Evolutionary conservation across 1,140 invertebrate genomes (phyloP).

Genomic region (Drosophila pandora): DNA sequence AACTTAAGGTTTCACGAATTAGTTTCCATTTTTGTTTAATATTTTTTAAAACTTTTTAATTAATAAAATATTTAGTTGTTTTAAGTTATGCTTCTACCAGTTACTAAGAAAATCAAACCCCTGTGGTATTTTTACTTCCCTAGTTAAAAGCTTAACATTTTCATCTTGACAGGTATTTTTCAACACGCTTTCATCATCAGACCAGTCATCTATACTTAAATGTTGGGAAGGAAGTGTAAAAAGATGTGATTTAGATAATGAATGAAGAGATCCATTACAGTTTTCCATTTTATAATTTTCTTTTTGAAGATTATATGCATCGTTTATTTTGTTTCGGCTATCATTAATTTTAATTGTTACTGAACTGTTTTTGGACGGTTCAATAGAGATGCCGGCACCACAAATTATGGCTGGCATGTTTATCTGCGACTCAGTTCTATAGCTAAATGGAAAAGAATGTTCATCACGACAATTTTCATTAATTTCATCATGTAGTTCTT

Average conservation of each 20-base stretch:
- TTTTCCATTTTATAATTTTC: neutral
- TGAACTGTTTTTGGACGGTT: neutral
- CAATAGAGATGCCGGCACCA: neutral
- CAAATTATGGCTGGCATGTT: slow-evolving; percentile 47
- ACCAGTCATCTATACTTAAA: slow-evolving; percentile 27
- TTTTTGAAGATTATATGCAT: neutral
- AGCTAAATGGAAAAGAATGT: slow-evolving; percentile 74
- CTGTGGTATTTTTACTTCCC: slow-evolving; percentile 59
- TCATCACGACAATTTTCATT: slow-evolving; percentile 62
- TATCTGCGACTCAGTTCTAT: slow-evolving; percentile 73
- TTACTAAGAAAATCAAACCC: slow-evolving; percentile 80
- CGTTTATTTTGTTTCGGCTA: neutral
- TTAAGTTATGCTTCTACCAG: slow-evolving; percentile 50
- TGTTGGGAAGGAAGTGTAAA: slow-evolving; percentile 24
- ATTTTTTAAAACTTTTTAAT: neutral
- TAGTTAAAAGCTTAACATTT: slow-evolving; percentile 50
- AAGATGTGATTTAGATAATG: slow-evolving; percentile 10
- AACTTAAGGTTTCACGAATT: too few species aligned
- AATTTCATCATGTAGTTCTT: slow-evolving; percentile 68
- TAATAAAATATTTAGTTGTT: neutral
- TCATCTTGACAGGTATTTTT: slow-evolving; percentile 49
- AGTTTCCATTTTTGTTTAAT: too few species aligned
- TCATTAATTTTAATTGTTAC: slow-evolving; percentile 1
- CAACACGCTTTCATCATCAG: slow-evolving; percentile 41
- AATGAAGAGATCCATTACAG: slow-evolving; percentile 1